phyloP scores from a whole-genome alignment of 1,140 invertebrate species.

The Psilanteris sp. region DNA sequence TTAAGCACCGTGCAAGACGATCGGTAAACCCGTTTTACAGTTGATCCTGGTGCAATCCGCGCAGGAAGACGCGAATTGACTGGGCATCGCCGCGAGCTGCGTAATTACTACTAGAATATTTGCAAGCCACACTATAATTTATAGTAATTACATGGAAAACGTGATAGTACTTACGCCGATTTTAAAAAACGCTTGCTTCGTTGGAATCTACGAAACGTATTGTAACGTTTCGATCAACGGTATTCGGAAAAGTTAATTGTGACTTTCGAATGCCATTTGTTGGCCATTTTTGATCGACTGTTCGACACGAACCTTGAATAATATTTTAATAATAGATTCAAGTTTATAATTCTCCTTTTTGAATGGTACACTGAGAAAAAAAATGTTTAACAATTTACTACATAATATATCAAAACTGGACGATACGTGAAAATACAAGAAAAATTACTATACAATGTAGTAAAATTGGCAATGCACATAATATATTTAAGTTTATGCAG shows the following conservation, averaged over 20 bases:
- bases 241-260: conserved; percentile 4
- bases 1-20: conserved; percentile 10
- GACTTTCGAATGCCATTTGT: not conserved
- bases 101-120: conserved; percentile 52
- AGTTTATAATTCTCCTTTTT: no score
- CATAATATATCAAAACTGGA: no score
- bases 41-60: conserved; percentile 16
- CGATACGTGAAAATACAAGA: no score
- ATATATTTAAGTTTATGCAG: no score
- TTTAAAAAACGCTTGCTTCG: conserved; percentile 13
- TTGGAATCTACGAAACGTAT: conserved; percentile 16
- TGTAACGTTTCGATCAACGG: conserved; percentile 5
- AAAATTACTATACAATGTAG: no score
- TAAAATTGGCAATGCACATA: no score
- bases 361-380: no score
- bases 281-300: not conserved
- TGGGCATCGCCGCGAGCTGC: conserved; percentile 26
- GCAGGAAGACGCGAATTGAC: conserved; percentile 32
- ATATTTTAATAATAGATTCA: no score
- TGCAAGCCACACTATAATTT: conserved; percentile 37
- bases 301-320: no score
- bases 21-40: conserved; percentile 43
- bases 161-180: conserved; percentile 17
- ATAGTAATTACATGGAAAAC: conserved; percentile 46
- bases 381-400: no score